A percentile compares a stretch with the other conserved stretches of the same genome.
phyloP scores from a whole-genome alignment of 2,797 vertebrate genomes.

The Poeciliopsis infans region DNA sequence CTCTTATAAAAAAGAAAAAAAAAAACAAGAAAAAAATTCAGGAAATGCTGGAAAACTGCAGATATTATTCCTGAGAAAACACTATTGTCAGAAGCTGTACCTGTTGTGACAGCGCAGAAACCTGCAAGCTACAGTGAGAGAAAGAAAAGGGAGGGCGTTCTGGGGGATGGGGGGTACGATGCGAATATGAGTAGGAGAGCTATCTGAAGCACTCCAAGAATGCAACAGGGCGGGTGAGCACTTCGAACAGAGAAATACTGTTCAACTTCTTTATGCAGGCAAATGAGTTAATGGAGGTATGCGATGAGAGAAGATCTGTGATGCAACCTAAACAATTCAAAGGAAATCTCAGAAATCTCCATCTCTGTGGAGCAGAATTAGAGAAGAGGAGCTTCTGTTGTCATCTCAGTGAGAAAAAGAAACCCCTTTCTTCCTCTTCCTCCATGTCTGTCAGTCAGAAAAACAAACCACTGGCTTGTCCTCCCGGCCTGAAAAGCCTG shows the following conservation, averaged over 20 bases:
- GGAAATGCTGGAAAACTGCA: conserved; percentile 42
- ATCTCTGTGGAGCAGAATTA: conserved; percentile 38
- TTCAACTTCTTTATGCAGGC: conserved; percentile 9
- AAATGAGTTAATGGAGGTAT: conserved; percentile 24
- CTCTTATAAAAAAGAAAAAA: conserved; percentile 25
- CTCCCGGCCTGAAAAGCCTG: conserved; percentile 54
- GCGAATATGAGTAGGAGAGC: conserved; percentile 37
- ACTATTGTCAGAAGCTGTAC: conserved; percentile 25
- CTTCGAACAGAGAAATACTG: conserved; percentile 40
- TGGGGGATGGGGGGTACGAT: background rate
- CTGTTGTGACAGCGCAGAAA: conserved; percentile 3
- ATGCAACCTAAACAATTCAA: conserved; percentile 60
- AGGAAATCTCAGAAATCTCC: conserved; percentile 40
- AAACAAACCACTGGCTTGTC: conserved; percentile 60
- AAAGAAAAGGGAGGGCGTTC: conserved; percentile 2
- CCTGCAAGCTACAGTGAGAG: background rate
- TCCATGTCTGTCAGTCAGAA: conserved; percentile 46
- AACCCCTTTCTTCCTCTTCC: conserved; percentile 1
- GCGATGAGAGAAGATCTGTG: conserved; percentile 34
- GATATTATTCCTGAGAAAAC: conserved; percentile 27
- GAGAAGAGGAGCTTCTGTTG: conserved; percentile 39
- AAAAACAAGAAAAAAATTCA: conserved; percentile 20
- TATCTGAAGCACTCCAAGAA: conserved; percentile 76
- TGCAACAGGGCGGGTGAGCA: conserved; percentile 71
- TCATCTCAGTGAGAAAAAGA: conserved; percentile 50